Base-by-base conservation (phyloP, 2,888 invertebrate species). In the Archaeoteleia sp. region DNA sequence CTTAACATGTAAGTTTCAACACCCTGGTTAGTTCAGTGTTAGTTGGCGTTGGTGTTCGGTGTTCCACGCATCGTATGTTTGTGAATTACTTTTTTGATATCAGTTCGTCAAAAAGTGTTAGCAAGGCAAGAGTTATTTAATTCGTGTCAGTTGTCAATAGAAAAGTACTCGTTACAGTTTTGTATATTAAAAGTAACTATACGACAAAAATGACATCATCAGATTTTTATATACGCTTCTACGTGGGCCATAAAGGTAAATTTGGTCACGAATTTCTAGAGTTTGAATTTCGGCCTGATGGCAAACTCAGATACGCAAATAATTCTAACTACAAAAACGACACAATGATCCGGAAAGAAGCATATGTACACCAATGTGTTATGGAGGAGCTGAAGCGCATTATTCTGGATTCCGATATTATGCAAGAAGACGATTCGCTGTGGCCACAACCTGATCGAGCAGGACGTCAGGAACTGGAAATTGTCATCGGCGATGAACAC, bases 261-360 rank as follows among this genome's bases (percentile, higher is more conserved):
- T 99, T 99, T 87, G 99, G 98, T 0, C 99, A 98, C 83, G 99
- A 99, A 86, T 99, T 99, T 87, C 88, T 99, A 13, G 99, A 99
- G 85, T 99, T 99, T 83, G 98, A 99, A 86, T 98, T 99, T 84
- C 91, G 98, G 20, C 98, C 98, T 3, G 98, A 99, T 87, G 98
- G 98, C 72, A 98, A 98, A 86, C 87, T 99, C 43, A 90, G 99
- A 43, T 99, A 99, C 86, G 99, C 99, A 17, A 99, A 99, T 87
- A 99, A 99, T 87, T 98, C 98, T 1, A 99, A 99, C 86, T 99
- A 99, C 88, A 99, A 99, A 87, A 99, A 99, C 86, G 99, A 99
- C 86, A 99, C 98, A 32, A 98, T 99, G 97, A 99, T 99, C 87
- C 91, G 99, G 15, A 99, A 99, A 81, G 95, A 95, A 89, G 97